Evolutionary conservation across 1,140 invertebrate genomes (phyloP), one percentile per base, ranked within the genome.

Genomic region (Daktulosphaira vitifoliae): DNA sequence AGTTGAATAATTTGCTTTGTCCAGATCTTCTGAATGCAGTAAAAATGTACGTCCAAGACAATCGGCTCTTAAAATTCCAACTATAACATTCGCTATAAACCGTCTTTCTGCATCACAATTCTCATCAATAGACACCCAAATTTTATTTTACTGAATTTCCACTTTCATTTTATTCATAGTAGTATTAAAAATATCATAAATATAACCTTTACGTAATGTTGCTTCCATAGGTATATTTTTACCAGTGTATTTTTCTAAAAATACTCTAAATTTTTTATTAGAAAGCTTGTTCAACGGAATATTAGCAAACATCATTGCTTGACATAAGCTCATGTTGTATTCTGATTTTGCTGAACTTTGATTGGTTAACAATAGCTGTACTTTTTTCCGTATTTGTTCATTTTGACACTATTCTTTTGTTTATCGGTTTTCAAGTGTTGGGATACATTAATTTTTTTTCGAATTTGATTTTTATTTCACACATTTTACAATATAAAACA

Each of bases 91-190:
- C 7, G 50, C 50, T 16, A 52, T 52, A 23, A 6, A 52, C 6
- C 33, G 44, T 38, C 53, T 33, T 33, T 56, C 33, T 26, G 29
- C 53, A 56, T 56, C 53, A 1, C 18, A 13, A 6, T 13, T 56
- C 37, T 56, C 53, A 39, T 39, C 33, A 56, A 56, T 56, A 56
- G 53, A 56, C 9, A 56, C 53, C 53, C 53, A 56, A 33, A 56
- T 37, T 37, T n/a, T 22, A 56, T 22, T 37, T 33, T 56, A 16
- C 18, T 18, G 26, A 18, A 56, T 39, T 18, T 56, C 33, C 6
- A 23, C 16, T 37, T 37, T 26, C n/a, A 39, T 56, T 23, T 39
- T 42, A 42, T 39, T n/a, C n/a, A n/a, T n/a, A n/a, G n/a, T n/a
- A n/a, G n/a, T n/a, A n/a, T n/a, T n/a, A n/a, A n/a, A n/a, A 22